Evolutionary conservation across 2,113 vertebrate species (phyloP).

Genomic region (Macquaria ambigua): DNA sequence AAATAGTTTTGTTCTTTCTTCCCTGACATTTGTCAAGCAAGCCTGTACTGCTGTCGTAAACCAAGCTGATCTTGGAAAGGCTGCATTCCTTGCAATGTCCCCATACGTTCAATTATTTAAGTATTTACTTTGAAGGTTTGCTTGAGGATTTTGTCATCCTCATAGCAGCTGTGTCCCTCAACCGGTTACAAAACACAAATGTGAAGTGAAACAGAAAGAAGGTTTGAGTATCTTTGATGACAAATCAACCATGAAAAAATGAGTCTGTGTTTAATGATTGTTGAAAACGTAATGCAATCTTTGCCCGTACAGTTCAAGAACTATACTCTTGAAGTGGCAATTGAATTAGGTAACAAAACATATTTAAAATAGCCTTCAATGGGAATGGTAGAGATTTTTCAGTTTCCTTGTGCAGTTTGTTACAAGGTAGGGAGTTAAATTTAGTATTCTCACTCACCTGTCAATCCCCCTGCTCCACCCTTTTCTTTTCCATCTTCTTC

Average conservation of each 20-base stretch:
- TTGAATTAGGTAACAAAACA: neutral
- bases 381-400: neutral
- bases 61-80: neutral
- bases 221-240: neutral
- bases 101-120: neutral
- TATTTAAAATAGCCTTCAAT: conserved; percentile 6
- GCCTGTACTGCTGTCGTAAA: neutral
- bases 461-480: neutral
- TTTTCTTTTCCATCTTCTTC: conserved; percentile 5
- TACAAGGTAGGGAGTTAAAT: neutral
- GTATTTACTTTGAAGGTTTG: conserved; percentile 1
- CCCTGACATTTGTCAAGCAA: neutral
- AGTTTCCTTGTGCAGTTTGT: neutral
- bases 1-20: neutral
- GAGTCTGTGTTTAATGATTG: neutral
- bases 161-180: neutral
- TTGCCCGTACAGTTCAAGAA: neutral
- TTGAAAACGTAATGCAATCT: neutral
- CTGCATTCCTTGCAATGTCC: neutral
- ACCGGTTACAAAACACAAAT: neutral
- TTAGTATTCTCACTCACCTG: neutral
- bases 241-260: neutral
- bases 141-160: neutral
- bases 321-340: neutral
- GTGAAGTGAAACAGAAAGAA: neutral